Base-by-base conservation (phyloP, 2,113 vertebrate species). In the Ia io region DNA sequence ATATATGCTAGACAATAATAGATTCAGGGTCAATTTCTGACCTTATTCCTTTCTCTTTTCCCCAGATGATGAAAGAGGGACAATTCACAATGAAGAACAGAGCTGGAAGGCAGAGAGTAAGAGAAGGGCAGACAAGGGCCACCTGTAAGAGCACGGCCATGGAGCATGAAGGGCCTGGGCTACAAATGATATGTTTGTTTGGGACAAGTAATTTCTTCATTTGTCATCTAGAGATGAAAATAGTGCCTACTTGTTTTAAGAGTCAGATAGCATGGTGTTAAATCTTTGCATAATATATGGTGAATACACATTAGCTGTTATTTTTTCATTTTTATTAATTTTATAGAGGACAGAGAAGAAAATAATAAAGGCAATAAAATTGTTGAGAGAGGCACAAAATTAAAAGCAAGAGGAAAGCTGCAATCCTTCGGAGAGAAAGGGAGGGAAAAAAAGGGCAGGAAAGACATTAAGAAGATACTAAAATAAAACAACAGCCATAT, bases 281-380 rank as follows among this genome's bases (percentile, higher is more conserved):
- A 83, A 28, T 76, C n/a, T 67, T 85, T 37, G 32, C 14, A n/a
- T 8, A 40, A 40, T n/a, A 65, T 37, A 32, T 51, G 25, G 83
- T 53, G 49, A 67, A 42, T 53, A 51, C 12, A 73, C 5, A 84
- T 73, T 47, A 88, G 44, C 9, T 89, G 17, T 42, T 77, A 61
- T 11, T 90, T 90, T 90, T 88, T 74, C 18, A 35, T 35, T 69
- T 93, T 79, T 59, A 56, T 82, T 82, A 40, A 80, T 61, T 51
- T 83, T 88, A 40, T 47, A 63, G 23, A 85, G 1, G 32, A 1
- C 42, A 53, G 51, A 69, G 35, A 67, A 90, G 84, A 92, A 82
- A 91, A 69, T 49, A 14, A 32, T 7, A 53, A 59, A 61, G 25
- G 32, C 32, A n/a, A 25, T 11, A 25, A 35, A 71, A 87, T 5